Evolutionary conservation across 1,140 invertebrate species (phyloP), one percentile per base, ranked within the genome.

Genomic region (Philopotamus ludificatus): DNA sequence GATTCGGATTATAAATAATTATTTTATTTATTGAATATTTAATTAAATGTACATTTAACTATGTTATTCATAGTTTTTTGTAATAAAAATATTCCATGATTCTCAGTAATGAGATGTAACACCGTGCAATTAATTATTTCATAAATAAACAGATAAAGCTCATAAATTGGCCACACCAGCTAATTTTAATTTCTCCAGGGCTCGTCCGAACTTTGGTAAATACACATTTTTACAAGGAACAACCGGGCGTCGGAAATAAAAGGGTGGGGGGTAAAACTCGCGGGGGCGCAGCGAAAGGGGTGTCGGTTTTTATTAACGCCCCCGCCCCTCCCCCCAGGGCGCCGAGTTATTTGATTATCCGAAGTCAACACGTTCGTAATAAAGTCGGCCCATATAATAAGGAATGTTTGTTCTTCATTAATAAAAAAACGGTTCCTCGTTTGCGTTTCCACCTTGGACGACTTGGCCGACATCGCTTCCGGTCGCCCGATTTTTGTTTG

Each of bases 361-460:
- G 57, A 34, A 60, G 57, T 47, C 57, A 60, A 60, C 57, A 60
- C 57, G 57, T 60, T 60, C 57, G 57, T 47, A 60, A 60, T 60
- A 60, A 60, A 60, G 57, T 60, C 57, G 28, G 57, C 44, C 57
- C 57, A 60, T 60, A 60, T 60, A 60, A 60, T 60, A 42, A 60
- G 57, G 57, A 60, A 60, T 60, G 57, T 60, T 60, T 60, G 57
- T 60, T 60, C 57, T 47, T 60, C 57, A 60, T 60, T 60, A 47
- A 60, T 60, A 34, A 34, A n/a, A 58, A 58, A 60, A 60, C 57
- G 57, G 42, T 60, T 60, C 44, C 57, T 47, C 57, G 57, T 60
- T 60, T 60, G 57, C 41, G 47, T 60, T 57, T 60, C 42, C 9
- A 34, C 15, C n/a, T 25, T 25, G 15, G 21, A 4, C 28, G 12